Evolutionary conservation across 2,797 vertebrate genomes (phyloP).

Genomic region (Gorsachius magnificus): DNA sequence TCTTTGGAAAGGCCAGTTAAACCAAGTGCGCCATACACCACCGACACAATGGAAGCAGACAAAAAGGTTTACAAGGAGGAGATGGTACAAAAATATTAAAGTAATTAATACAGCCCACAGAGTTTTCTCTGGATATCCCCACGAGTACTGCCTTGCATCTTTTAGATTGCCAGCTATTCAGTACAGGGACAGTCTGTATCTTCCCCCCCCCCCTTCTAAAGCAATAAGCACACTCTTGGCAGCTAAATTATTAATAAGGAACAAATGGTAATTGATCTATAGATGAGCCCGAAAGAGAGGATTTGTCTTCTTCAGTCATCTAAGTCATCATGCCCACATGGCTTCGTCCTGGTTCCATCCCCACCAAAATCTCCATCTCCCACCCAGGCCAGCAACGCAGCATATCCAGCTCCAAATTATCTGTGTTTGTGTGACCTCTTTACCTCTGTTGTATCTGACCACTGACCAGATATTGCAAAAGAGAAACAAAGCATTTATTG

Average conservation of each 20-base stretch:
- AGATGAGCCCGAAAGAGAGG: background rate
- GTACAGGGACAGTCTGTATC: background rate
- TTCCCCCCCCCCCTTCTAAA: background rate
- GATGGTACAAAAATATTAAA: background rate
- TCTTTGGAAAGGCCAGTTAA: background rate
- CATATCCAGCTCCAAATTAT: background rate
- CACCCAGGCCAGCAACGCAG: background rate
- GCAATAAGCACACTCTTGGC: constrained; percentile 40
- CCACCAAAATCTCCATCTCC: background rate
- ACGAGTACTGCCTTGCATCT: background rate
- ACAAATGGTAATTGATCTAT: constrained; percentile 49
- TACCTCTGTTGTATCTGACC: background rate
- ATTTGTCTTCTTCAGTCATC: background rate
- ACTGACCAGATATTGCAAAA: constrained; percentile 14
- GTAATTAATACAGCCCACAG: background rate
- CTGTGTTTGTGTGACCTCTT: background rate
- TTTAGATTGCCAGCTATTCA: background rate
- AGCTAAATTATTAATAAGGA: constrained; percentile 67
- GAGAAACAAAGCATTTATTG: constrained; percentile 30
- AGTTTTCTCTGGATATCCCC: constrained; percentile 5
- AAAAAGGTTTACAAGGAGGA: background rate
- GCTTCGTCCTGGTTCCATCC: background rate
- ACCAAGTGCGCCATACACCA: background rate
- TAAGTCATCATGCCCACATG: background rate
- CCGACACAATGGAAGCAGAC: background rate